Conservation (phyloP, 2,888 invertebrate species). For the Parascotia fuliginaria region DNA sequence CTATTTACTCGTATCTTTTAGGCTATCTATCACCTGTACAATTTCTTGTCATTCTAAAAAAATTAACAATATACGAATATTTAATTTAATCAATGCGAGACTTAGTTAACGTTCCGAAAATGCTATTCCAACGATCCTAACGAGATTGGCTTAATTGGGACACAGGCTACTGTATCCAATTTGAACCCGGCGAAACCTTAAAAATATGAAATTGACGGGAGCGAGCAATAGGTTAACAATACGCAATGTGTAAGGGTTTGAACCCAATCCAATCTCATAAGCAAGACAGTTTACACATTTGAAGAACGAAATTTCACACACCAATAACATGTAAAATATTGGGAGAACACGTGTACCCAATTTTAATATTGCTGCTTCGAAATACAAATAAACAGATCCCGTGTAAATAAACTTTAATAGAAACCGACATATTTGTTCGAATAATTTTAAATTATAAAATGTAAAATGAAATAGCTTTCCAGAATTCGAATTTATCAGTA, state of each 20-base stretch:
- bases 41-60: too few relatives aligned
- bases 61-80: too few relatives aligned
- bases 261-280: background rate
- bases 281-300: background rate
- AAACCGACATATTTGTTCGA: background rate
- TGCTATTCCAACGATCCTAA: too few relatives aligned
- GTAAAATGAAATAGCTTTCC: background rate
- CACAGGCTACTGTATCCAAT: background rate
- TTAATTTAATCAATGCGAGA: too few relatives aligned
- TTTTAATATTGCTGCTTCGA: slow-evolving; percentile 2
- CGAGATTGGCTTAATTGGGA: background rate
- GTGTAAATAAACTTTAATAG: background rate
- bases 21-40: too few relatives aligned
- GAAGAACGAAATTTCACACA: background rate
- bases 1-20: too few relatives aligned
- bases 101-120: too few relatives aligned
- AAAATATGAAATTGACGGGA: background rate
- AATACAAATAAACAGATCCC: background rate
- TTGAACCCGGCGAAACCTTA: background rate
- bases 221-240: background rate
- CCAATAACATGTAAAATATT: slow-evolving; percentile 8
- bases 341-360: slow-evolving; percentile 10
- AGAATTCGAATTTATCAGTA: background rate
- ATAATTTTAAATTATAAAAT: background rate
- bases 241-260: background rate